These are phyloP conservation scores for Hystrix brachyura DNA, from an alignment of 2,113 vertebrate species.

Conservation along the genomic window DNA sequence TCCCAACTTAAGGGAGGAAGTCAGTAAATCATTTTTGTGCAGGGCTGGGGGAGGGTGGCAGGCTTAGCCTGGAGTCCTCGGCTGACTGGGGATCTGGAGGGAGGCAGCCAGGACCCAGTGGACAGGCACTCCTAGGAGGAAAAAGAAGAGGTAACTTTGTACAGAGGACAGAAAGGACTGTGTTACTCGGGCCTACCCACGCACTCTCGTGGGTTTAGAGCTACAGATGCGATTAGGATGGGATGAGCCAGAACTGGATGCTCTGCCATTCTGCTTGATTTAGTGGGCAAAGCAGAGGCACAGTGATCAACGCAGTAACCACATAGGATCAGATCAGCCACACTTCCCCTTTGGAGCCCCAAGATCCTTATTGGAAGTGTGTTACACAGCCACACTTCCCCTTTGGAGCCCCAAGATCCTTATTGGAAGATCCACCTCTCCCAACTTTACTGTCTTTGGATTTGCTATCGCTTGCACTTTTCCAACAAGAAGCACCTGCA, in stretches of 20 bases:
- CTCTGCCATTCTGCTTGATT: neutral
- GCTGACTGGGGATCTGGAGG: neutral
- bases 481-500: too few relatives aligned
- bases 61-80: neutral
- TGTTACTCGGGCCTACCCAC: rapidly evolving
- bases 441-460: neutral
- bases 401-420: neutral
- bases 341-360: neutral
- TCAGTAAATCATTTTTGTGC: neutral
- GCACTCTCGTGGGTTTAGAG: neutral
- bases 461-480: too few relatives aligned
- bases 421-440: neutral
- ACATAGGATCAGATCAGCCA: neutral
- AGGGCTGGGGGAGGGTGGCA: neutral
- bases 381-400: neutral
- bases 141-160: too few relatives aligned
- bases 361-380: neutral
- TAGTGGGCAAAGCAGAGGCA: neutral
- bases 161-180: neutral
- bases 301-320: neutral
- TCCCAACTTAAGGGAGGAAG: neutral
- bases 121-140: neutral
- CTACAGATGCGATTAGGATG: rapidly evolving
- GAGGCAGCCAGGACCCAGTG: neutral
- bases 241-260: neutral